Percentiles rank a stretch among this genome's conserved stretches.
These are phyloP conservation scores for Phalera bucephala DNA, from an alignment of 2,888 invertebrate species.

Conservation along the genomic window DNA sequence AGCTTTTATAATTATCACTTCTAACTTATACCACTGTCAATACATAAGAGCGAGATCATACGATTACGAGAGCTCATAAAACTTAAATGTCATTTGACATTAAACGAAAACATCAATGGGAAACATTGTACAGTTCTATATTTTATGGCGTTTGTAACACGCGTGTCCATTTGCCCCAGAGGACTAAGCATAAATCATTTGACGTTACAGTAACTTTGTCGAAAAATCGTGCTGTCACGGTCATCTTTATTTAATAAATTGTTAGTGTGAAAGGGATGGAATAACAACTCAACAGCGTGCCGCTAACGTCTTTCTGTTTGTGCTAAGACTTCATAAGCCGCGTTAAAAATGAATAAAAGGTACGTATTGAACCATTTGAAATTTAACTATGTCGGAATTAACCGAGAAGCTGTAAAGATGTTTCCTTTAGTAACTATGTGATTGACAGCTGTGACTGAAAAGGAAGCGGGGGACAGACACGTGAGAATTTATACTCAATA, in stretches of 20 bases:
- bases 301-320: too few relatives aligned
- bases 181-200: too few relatives aligned
- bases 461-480: conserved; percentile 26
- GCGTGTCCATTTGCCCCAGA: conserved; percentile 17
- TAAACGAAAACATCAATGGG: conserved; percentile 28
- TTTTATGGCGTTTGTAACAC: conserved; percentile 29
- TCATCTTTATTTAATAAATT: too few relatives aligned
- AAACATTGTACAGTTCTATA: conserved; percentile 33
- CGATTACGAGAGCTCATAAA: conserved; percentile 22
- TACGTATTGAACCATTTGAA: conserved; percentile 3
- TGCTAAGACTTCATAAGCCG: conserved; percentile 12
- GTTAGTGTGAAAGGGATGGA: too few relatives aligned
- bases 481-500: too few relatives aligned
- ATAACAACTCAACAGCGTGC: too few relatives aligned
- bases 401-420: conserved; percentile 42
- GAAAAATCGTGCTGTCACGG: too few relatives aligned
- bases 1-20: too few relatives aligned
- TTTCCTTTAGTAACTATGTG: conserved; percentile 1
- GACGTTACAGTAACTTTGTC: too few relatives aligned
- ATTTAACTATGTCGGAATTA: conserved; percentile 35
- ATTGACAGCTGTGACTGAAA: conserved; percentile 41
- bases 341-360: conserved; percentile 18
- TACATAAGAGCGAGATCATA: neutral
- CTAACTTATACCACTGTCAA: neutral
- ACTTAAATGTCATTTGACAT: conserved; percentile 9